phyloP scores from a whole-genome alignment of 2,797 vertebrate genomes.

The Schizopygopsis malacanthus region DNA sequence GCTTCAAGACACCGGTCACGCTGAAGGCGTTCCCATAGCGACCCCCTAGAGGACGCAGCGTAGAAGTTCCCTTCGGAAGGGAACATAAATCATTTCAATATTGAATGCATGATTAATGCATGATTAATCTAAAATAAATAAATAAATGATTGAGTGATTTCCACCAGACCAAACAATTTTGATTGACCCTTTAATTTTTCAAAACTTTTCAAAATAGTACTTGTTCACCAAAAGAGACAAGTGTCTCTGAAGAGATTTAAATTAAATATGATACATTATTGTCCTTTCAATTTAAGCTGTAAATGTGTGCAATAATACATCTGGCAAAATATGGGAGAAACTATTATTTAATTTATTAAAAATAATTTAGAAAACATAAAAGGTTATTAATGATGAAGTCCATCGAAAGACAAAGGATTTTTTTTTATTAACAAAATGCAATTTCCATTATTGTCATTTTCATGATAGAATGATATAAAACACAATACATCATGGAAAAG shows the following conservation, averaged over 20 bases:
- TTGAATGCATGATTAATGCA: not conserved
- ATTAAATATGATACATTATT: not conserved
- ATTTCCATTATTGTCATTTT: not conserved
- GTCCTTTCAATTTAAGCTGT: not conserved
- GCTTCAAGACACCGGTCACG: too few species aligned
- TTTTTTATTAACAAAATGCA: not conserved
- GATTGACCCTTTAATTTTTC: not conserved
- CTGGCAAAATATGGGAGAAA: not conserved
- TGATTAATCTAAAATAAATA: not conserved
- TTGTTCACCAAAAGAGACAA: not conserved
- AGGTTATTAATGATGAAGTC: not conserved
- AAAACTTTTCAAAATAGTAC: not conserved
- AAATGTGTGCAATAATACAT: not conserved
- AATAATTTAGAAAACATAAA: not conserved
- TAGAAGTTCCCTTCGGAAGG: too few species aligned
- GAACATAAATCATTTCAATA: not conserved
- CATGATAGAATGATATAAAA: not conserved
- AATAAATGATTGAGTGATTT: not conserved
- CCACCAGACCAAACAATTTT: not conserved
- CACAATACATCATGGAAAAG: not conserved
- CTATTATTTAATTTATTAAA: not conserved
- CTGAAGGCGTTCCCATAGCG: too few species aligned
- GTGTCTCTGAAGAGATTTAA: not conserved
- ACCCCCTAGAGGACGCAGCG: too few species aligned
- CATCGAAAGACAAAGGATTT: too few species aligned